phyloP scores from a whole-genome alignment of 2,797 vertebrate species.

The Pantherophis vulpinus region DNA sequence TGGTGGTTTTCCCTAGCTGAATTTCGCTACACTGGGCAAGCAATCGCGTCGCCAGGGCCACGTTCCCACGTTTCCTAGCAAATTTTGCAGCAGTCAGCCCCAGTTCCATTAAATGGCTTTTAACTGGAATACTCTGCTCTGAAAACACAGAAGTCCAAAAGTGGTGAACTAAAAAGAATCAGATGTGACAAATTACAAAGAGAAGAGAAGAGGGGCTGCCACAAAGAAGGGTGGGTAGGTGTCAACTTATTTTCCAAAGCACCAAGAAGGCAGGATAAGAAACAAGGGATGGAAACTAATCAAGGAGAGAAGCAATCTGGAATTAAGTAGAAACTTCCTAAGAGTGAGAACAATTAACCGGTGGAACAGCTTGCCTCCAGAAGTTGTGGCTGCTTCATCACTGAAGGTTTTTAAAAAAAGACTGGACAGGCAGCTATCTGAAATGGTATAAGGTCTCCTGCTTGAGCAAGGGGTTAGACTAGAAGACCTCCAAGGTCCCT shows the following conservation, averaged over 20 bases:
- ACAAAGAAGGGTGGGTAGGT: neutral
- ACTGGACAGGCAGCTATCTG: neutral
- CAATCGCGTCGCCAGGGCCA: constrained; percentile 86
- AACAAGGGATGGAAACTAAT: neutral
- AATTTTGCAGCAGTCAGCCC: constrained; percentile 92
- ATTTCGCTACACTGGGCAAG: constrained; percentile 84
- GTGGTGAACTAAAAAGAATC: neutral
- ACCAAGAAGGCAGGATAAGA: neutral
- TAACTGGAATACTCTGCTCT: constrained; percentile 79
- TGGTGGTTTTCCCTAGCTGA: constrained; percentile 72
- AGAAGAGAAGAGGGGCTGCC: neutral
- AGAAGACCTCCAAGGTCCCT: neutral
- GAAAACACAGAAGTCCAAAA: constrained; percentile 30
- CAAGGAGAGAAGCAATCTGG: neutral
- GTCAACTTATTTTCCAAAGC: neutral
- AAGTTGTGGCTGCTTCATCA: neutral
- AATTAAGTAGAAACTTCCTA: neutral
- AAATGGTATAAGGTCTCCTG: neutral
- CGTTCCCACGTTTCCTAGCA: constrained; percentile 92
- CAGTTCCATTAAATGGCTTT: constrained; percentile 89
- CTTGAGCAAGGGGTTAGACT: neutral
- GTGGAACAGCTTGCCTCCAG: neutral
- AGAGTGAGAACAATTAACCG: neutral
- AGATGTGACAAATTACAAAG: neutral
- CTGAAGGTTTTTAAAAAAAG: neutral